A percentile compares a stretch with the other conserved stretches of the same genome.
Evolutionary conservation across 2,113 vertebrate species (phyloP).

Genomic region (Calidris pygmaea): DNA sequence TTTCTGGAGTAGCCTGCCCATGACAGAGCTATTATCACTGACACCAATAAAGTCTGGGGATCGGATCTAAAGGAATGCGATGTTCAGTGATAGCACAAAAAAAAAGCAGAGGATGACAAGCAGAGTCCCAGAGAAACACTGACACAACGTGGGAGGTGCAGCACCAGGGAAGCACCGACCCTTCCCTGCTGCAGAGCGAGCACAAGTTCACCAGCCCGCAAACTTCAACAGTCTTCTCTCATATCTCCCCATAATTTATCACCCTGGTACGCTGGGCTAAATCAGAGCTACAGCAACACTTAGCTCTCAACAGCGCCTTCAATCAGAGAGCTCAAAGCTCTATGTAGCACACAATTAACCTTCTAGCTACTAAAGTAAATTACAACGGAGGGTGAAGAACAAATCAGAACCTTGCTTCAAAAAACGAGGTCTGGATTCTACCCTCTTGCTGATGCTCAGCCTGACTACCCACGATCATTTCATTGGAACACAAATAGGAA

Average conservation of each 20-base stretch:
- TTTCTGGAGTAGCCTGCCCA: neutral
- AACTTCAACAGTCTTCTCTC: constrained; percentile 9
- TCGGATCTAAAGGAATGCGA: neutral
- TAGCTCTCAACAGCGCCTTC: constrained; percentile 6
- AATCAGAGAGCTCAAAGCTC: constrained; percentile 39
- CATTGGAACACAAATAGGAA: neutral
- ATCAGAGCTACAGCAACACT: constrained; percentile 36
- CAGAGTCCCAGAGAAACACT: neutral
- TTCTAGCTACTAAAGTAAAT: constrained; percentile 5
- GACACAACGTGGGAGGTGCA: neutral
- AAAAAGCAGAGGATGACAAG: neutral
- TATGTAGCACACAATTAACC: constrained; percentile 22
- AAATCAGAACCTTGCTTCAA: neutral
- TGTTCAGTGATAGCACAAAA: neutral
- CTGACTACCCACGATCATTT: neutral
- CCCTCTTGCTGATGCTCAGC: neutral
- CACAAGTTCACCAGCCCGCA: neutral
- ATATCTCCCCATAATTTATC: constrained; percentile 41
- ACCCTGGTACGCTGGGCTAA: neutral
- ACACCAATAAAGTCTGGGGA: neutral
- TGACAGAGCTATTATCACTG: neutral
- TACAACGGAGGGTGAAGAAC: neutral
- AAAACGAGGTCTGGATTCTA: neutral
- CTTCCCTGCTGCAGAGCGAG: neutral
- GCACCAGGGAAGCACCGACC: neutral